Conservation (phyloP, 2,113 vertebrate genomes). For the Ranitomeya variabilis region DNA sequence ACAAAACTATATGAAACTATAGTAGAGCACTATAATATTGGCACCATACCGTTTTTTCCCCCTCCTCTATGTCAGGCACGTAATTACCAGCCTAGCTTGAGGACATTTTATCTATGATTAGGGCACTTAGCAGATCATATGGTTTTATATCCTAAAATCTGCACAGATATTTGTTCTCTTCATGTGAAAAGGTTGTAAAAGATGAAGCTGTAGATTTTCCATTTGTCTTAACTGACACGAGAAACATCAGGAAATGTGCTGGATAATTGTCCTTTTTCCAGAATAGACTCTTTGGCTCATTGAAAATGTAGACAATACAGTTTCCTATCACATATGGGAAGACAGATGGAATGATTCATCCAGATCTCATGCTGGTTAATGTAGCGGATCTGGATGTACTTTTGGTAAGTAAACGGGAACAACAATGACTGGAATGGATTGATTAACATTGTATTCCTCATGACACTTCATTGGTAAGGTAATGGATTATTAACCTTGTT, state of each 20-base stretch:
- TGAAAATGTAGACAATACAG: constrained; percentile 29
- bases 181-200: too few relatives aligned
- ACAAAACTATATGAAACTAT: too few relatives aligned
- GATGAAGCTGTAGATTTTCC: background rate
- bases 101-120: too few relatives aligned
- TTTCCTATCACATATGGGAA: constrained; percentile 30
- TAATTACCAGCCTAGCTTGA: too few relatives aligned
- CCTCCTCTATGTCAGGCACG: too few relatives aligned
- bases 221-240: background rate
- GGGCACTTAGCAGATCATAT: too few relatives aligned
- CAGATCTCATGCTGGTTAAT: constrained; percentile 14
- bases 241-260: background rate
- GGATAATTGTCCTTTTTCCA: background rate
- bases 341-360: constrained; percentile 46
- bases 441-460: background rate
- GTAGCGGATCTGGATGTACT: constrained; percentile 25
- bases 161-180: background rate
- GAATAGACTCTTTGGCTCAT: background rate
- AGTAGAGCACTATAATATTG: too few relatives aligned
- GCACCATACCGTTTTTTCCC: too few relatives aligned
- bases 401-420: constrained; percentile 18
- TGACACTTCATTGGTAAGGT: background rate
- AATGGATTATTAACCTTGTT: background rate
- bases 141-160: background rate
- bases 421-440: background rate